Conservation (phyloP, 2,113 vertebrate genomes). For the Falco punctatus region DNA sequence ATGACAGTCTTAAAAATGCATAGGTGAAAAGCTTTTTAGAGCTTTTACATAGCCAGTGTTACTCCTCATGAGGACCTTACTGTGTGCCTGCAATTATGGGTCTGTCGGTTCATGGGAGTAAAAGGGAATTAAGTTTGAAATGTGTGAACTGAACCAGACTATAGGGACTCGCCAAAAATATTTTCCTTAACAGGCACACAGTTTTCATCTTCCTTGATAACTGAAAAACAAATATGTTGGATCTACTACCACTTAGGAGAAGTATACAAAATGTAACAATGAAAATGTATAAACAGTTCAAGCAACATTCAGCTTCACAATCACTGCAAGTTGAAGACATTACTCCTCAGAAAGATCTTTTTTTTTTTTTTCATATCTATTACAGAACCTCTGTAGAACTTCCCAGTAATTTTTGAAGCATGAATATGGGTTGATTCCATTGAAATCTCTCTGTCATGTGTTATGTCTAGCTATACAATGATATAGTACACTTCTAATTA, state of each 20-base stretch:
- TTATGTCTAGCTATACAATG: background rate
- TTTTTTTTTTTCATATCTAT: background rate
- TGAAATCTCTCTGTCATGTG: background rate
- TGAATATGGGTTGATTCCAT: background rate
- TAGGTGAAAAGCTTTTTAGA: background rate
- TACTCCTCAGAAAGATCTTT: background rate
- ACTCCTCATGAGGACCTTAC: background rate
- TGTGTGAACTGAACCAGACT: slow-evolving; percentile 9
- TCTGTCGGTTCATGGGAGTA: background rate
- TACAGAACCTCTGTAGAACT: background rate
- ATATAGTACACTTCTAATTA: background rate
- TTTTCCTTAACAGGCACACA: background rate
- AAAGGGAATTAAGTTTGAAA: slow-evolving; percentile 4
- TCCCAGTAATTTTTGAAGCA: background rate
- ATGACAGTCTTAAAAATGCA: background rate
- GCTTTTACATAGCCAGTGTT: background rate
- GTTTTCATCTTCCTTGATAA: slow-evolving; percentile 21
- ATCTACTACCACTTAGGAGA: background rate
- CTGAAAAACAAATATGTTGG: background rate
- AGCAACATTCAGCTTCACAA: background rate
- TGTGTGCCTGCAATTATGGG: background rate
- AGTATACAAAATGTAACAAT: background rate
- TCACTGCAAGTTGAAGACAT: background rate
- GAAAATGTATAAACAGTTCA: background rate
- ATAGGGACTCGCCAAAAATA: background rate